Evolutionary conservation across 2,888 invertebrate species (phyloP).

Genomic region (Alloplasta piceator): DNA sequence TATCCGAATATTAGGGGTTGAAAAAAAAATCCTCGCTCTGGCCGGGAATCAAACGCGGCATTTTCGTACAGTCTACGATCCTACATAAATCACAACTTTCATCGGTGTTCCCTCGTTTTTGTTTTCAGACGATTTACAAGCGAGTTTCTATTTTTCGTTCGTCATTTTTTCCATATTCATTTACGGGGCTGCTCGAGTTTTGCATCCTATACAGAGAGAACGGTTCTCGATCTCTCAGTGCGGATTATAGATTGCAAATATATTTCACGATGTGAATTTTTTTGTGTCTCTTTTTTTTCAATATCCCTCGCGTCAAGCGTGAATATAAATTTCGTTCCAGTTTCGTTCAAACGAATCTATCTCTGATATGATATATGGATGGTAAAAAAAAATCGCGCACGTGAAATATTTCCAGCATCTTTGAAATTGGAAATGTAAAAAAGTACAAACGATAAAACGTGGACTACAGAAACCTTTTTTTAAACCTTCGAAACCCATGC

Average conservation of each 20-base stretch:
- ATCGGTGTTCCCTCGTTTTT: conserved; percentile 6
- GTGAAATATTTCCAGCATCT: too few species aligned
- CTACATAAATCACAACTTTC: conserved; percentile 56
- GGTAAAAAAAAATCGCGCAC: too few species aligned
- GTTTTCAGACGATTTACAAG: conserved; percentile 2
- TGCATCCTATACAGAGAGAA: conserved; percentile 6
- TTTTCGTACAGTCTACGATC: conserved; percentile 30
- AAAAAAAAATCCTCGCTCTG: conserved; percentile 8
- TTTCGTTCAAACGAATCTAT: background rate
- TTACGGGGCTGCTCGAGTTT: background rate
- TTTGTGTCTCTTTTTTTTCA: background rate
- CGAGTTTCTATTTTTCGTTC: conserved; percentile 5
- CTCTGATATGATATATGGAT: too few species aligned
- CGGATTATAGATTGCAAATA: conserved; percentile 14
- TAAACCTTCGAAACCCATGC: too few species aligned
- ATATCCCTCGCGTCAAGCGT: background rate
- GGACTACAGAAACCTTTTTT: too few species aligned
- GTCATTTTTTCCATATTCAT: conserved; percentile 17
- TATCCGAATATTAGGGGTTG: conserved; percentile 7
- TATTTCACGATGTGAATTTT: conserved; percentile 1
- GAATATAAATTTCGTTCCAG: conserved; percentile 7
- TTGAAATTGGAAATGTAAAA: too few species aligned
- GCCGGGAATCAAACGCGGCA: conserved; percentile 53
- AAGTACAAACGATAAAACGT: too few species aligned
- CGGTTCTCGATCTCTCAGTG: conserved; percentile 1